Evolutionary conservation across 2,113 vertebrate genomes (phyloP), one percentile per base, ranked within the genome.

Genomic region (Pituophis catenifer): DNA sequence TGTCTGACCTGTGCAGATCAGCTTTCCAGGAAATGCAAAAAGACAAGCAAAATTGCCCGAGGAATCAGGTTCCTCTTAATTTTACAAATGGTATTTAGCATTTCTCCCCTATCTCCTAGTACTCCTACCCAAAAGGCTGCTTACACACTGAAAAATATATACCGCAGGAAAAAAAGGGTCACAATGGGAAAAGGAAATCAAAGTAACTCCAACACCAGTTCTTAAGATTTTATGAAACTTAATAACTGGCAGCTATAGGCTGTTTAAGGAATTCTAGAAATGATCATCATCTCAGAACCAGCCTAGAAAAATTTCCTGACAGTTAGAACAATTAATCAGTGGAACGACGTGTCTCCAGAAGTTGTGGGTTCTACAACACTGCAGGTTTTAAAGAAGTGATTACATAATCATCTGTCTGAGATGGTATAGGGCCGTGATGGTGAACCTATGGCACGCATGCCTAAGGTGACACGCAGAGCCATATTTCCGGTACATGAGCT

Each of bases 131-230:
- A 65, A 65, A 65, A 65, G 26, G 26, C 62, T 29, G 62, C 62
- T 65, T 29, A n/a, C 0, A 12, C 62, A 65, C 4, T 13, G 62
- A 65, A 65, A 65, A 65, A n/a, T 65, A 13, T 65, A 11, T 29
- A 65, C 3, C 4, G 0, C 11, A 5, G 10, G 26, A 2, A 1
- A 3, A 26, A 10, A 10, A 8, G 1, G 23, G 24, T 26, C 11
- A 65, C 26, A 65, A 65, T 12, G 10, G 26, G 26, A 65, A 65
- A 65, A 11, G 62, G 62, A 29, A 65, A 65, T 29, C 26, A 65
- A 65, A 65, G 62, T 65, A 65, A 65, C 11, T 65, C 62, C 26
- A 65, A 3, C 11, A 65, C 59, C 59, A 65, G 62, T 29, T 65
- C 62, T 65, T 65, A 29, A 4, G 26, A 1, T 65, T 29, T 65